phyloP scores from a whole-genome alignment of 2,113 vertebrate species.

The Gnathonemus echidnorhynchus region DNA sequence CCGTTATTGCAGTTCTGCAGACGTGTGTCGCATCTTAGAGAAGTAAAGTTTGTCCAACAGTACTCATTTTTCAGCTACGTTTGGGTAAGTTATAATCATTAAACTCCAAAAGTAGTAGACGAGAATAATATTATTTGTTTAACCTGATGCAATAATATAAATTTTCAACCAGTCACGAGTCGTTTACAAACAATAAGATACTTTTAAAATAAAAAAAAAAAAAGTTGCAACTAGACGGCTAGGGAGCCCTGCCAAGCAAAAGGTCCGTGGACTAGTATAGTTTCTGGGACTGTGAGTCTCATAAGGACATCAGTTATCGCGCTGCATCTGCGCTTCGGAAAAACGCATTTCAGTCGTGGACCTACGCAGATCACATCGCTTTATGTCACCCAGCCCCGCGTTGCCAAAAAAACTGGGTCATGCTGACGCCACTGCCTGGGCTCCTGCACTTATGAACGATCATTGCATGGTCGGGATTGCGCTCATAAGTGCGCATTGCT shows the following conservation, averaged over 20 bases:
- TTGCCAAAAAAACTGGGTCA: background rate
- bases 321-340: no score
- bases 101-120: background rate
- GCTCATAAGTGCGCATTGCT: background rate
- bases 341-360: background rate
- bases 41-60: background rate
- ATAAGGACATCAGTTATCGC: background rate
- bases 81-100: background rate
- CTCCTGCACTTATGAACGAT: background rate
- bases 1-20: background rate
- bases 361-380: background rate
- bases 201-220: background rate
- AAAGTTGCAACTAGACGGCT: background rate
- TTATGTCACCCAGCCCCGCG: background rate
- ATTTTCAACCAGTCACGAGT: background rate
- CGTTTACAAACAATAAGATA: background rate
- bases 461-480: background rate
- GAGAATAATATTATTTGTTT: background rate
- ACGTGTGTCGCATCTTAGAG: background rate
- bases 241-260: background rate
- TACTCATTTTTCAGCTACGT: background rate
- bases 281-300: background rate
- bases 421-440: background rate
- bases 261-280: background rate
- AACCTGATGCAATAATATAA: background rate